Evolutionary conservation across 2,888 invertebrate species (phyloP).

Genomic region (Meteorus colon): DNA sequence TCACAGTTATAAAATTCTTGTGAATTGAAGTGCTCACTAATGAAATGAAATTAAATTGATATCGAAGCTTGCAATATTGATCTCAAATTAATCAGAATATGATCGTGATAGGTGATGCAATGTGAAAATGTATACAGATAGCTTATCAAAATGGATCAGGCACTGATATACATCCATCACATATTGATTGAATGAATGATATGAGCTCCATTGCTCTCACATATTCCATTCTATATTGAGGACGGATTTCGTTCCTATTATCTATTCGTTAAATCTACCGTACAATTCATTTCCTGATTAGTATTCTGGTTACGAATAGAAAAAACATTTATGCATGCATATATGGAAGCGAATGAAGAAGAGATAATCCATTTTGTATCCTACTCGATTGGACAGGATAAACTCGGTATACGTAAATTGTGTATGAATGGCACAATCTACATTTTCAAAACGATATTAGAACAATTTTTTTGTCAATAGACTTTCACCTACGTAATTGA

Average conservation of each 20-base stretch:
- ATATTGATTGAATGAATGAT: too few species aligned
- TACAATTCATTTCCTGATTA: not conserved
- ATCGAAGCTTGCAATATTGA: not conserved
- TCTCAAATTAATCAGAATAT: too few species aligned
- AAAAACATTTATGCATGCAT: not conserved
- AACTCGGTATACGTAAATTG: not conserved
- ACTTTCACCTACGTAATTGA: not conserved
- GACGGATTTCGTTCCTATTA: not conserved
- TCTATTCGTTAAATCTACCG: not conserved
- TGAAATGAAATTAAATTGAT: not conserved
- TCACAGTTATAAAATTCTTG: too few species aligned
- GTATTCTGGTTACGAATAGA: not conserved
- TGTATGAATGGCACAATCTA: not conserved
- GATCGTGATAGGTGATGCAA: too few species aligned
- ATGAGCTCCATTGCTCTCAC: too few species aligned
- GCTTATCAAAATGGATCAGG: too few species aligned
- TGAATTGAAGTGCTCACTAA: not conserved
- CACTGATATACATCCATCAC: too few species aligned
- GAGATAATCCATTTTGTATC: not conserved
- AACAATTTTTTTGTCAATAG: not conserved
- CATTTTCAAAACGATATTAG: not conserved
- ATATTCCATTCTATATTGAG: too few species aligned
- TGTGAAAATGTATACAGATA: too few species aligned
- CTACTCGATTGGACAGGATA: not conserved
- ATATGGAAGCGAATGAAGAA: not conserved